phyloP scores from a whole-genome alignment of 2,888 invertebrate genomes.

The Caenorhabditis sp. region DNA sequence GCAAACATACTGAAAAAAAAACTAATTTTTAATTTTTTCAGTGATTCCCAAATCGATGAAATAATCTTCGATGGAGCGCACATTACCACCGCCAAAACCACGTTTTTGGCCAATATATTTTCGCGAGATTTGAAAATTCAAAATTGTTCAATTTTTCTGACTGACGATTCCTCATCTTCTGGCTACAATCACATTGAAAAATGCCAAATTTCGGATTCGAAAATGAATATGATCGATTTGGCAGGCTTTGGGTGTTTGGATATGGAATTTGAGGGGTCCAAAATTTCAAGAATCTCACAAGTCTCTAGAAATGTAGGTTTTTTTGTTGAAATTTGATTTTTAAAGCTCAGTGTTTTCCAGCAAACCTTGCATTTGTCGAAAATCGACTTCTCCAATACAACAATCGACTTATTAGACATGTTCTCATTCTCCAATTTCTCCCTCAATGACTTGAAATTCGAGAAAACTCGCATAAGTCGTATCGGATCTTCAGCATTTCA shows the following conservation, averaged over 20 bases:
- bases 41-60: conserved; percentile 23
- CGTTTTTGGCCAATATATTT: conserved; percentile 21
- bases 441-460: conserved; percentile 11
- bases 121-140: conserved; percentile 14
- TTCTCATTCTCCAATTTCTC: conserved; percentile 24
- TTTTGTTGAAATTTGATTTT: not conserved
- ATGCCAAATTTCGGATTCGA: conserved; percentile 13
- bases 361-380: not conserved
- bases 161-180: conserved; percentile 2
- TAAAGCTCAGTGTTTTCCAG: not conserved
- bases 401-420: conserved; percentile 22
- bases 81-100: conserved; percentile 12
- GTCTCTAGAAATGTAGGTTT: conserved; percentile 15
- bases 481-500: not conserved
- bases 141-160: conserved; percentile 13
- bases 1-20: not conserved
- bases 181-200: not conserved
- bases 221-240: conserved; percentile 21
- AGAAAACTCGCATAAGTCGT: not conserved
- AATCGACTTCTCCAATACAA: conserved; percentile 27
- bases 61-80: conserved; percentile 21
- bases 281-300: conserved; percentile 13
- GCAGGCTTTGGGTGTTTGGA: conserved; percentile 24
- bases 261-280: conserved; percentile 18
- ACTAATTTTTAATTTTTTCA: conserved; percentile 1